These are phyloP conservation scores for Mayetiola destructor DNA, from an alignment of 2,888 invertebrate genomes.

Conservation along the genomic window DNA sequence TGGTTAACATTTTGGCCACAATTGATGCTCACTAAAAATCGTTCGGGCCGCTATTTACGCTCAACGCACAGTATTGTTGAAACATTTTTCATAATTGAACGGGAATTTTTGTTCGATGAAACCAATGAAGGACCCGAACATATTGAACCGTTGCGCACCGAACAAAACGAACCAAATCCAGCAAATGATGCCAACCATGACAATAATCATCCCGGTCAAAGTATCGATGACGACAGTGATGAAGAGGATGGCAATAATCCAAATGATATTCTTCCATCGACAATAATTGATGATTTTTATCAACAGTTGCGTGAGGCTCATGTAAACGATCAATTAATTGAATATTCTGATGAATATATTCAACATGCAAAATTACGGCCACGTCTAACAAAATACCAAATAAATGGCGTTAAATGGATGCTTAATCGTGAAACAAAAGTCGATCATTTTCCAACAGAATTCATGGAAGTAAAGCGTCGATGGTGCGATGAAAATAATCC, in stretches of 20 bases:
- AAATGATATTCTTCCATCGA: not conserved
- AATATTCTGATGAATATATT: slow-evolving; percentile 19
- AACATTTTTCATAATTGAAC: not conserved
- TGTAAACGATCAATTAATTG: not conserved
- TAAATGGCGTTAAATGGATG: slow-evolving; percentile 54
- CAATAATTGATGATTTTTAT: slow-evolving; percentile 9
- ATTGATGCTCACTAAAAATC: not conserved
- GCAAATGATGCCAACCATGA: not conserved
- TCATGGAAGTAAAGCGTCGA: not conserved
- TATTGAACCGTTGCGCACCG: not conserved
- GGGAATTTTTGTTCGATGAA: not conserved
- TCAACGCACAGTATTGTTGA: not conserved
- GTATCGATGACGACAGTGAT: not conserved
- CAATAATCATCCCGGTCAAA: too few species aligned
- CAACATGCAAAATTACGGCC: slow-evolving; percentile 33
- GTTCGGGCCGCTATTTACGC: not conserved
- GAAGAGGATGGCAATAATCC: not conserved
- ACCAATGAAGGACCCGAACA: not conserved
- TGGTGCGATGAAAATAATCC: not conserved
- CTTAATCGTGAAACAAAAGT: slow-evolving; percentile 38
- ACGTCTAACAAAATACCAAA: slow-evolving; percentile 47
- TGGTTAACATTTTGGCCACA: not conserved
- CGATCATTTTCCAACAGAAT: slow-evolving; percentile 15
- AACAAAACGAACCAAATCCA: not conserved
- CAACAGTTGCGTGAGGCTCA: slow-evolving; percentile 8